Evolutionary conservation across 2,888 invertebrate genomes (phyloP), one percentile per base, ranked within the genome.

Genomic region (Drosophila kanekoi): DNA sequence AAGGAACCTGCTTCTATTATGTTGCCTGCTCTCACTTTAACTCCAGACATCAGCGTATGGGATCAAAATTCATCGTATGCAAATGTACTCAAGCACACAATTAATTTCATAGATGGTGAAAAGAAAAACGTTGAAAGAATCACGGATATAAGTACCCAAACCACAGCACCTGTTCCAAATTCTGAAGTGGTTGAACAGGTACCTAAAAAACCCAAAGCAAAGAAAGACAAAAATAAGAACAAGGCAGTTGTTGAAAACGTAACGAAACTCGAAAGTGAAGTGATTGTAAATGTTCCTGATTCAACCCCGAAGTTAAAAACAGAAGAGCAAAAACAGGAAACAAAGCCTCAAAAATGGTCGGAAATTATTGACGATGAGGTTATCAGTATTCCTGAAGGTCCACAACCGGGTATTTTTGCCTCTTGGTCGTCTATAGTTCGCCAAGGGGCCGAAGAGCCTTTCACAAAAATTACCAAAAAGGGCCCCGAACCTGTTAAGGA

Each of bases 361-460:
- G 41, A 66, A 38, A 28, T 68, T 11, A 48, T 75, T 4, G 79
- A 81, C 4, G 51, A 74, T 0, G 71, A 61, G 28, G 32, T 23
- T 4, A 9, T 16, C 0, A 38, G 14, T 13, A 10, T 20, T 28
- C 2, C n/a, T 10, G 60, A 71, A 16, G 6, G 35, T 0, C 35
- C 23, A 10, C 37, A 61, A 20, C 20, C 60, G 1, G 64, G 40
- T n/a, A 43, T 13, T 16, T 9, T 23, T 1, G 28, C 47, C 9
- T 65, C 77, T 6, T 86, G 83, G 83, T 86, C 86, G 5, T 70
- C 79, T 4, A 70, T 86, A 11, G 86, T 82, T 0, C 67, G 85
- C 6, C 75, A 82, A 58, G 85, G 82, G 38, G 48, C 47, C 1
- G 60, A 83, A 16, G 81, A 83, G 45, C 77, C 84, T 4, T 3